A percentile compares a stretch with the other conserved stretches of the same genome.
These are phyloP conservation scores for Discoglossus pictus DNA, from an alignment of 2,797 vertebrate species.

Conservation along the genomic window DNA sequence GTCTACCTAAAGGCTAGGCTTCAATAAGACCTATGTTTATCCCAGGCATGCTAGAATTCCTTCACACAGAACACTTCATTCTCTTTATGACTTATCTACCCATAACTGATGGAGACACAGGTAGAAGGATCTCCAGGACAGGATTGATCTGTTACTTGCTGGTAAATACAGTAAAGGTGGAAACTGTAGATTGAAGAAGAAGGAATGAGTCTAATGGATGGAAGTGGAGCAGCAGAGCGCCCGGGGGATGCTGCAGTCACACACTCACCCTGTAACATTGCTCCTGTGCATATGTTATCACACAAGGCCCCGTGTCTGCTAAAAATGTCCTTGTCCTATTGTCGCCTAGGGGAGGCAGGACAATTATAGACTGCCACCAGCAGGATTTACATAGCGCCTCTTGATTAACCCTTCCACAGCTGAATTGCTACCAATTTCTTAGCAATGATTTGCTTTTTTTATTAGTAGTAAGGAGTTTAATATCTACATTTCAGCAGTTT, in stretches of 20 bases:
- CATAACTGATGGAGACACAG: no score
- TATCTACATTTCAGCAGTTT: no score
- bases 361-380: constrained; percentile 15
- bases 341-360: constrained; percentile 6
- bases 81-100: no score
- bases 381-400: constrained; percentile 3
- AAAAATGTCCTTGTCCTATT: neutral
- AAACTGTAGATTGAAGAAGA: constrained; percentile 10
- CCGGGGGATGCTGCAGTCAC: neutral
- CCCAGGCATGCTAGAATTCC: no score
- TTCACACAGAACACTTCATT: no score
- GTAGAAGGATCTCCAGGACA: neutral
- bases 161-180: no score
- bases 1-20: no score
- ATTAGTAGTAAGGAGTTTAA: no score
- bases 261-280: neutral
- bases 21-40: no score
- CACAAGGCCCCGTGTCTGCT: neutral
- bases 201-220: neutral
- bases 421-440: no score
- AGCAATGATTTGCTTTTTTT: no score
- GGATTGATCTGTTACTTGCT: neutral
- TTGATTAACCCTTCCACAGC: neutral
- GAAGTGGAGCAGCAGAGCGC: constrained; percentile 1
- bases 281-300: neutral